phyloP scores from a whole-genome alignment of 2,888 invertebrate species.

The Merodon equestris region DNA sequence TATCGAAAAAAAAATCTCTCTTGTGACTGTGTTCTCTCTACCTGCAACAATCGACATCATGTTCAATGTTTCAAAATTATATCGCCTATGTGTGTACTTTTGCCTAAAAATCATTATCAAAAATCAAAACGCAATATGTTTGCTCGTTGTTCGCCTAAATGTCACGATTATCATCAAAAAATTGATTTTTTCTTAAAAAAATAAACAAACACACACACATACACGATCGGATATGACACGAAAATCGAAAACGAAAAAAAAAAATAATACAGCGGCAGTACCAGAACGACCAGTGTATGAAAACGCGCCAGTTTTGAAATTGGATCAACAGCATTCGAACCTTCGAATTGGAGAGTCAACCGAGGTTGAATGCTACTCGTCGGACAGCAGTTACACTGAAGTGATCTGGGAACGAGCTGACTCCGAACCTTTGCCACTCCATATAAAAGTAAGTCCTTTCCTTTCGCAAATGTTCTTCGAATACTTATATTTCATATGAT shows the following conservation, averaged over 20 bases:
- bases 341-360: slow-evolving; percentile 77
- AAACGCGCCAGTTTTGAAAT: slow-evolving; percentile 72
- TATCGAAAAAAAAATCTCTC: slow-evolving; percentile 30
- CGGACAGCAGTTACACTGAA: slow-evolving; percentile 75
- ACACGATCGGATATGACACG: slow-evolving; percentile 41
- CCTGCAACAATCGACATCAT: slow-evolving; percentile 58
- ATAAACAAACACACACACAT: slow-evolving; percentile 46
- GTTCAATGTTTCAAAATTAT: slow-evolving; percentile 45
- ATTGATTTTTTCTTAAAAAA: slow-evolving; percentile 37
- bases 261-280: slow-evolving; percentile 64
- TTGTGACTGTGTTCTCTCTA: slow-evolving; percentile 45
- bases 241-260: slow-evolving; percentile 36
- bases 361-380: slow-evolving; percentile 78
- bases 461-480: not conserved
- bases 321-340: slow-evolving; percentile 76
- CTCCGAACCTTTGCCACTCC: slow-evolving; percentile 74
- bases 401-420: slow-evolving; percentile 78
- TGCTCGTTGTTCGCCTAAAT: slow-evolving; percentile 51
- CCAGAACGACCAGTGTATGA: slow-evolving; percentile 47
- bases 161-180: slow-evolving; percentile 53
- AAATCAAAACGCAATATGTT: slow-evolving; percentile 42
- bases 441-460: slow-evolving; percentile 73
- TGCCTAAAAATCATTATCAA: slow-evolving; percentile 48
- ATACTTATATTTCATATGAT: not conserved
- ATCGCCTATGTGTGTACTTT: slow-evolving; percentile 54